Percentiles rank a stretch among this genome's conserved stretches.
Conservation (phyloP, 2,888 invertebrate species). For the Phytoseiulus persimilis region DNA sequence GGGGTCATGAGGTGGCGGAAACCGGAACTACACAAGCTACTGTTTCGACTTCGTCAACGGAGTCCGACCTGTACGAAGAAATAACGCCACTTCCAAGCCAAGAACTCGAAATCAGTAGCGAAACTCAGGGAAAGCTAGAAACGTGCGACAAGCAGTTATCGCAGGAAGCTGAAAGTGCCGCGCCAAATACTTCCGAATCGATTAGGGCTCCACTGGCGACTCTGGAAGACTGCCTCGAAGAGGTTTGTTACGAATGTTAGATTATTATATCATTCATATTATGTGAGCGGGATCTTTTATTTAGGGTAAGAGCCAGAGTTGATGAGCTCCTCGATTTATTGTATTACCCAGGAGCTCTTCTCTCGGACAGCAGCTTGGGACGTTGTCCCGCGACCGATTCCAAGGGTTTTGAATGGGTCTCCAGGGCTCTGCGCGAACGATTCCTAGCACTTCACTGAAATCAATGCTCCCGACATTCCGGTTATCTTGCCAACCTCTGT, state of each 20-base stretch:
- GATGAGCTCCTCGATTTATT: no score
- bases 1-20: not conserved
- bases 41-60: not conserved
- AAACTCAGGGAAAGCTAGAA: not conserved
- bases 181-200: not conserved
- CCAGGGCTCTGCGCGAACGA: no score
- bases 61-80: conserved; percentile 34
- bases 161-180: not conserved
- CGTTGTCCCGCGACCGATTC: no score
- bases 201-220: not conserved
- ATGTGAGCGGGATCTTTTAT: no score
- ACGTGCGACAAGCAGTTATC: not conserved
- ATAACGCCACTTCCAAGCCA: not conserved
- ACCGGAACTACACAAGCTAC: not conserved
- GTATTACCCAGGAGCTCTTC: no score
- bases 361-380: no score
- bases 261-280: no score
- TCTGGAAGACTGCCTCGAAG: not conserved
- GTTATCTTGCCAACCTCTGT: no score
- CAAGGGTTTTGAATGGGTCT: no score
- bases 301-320: no score
- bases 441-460: no score
- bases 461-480: no score
- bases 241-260: not conserved
- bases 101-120: not conserved